Base-by-base conservation (phyloP, 2,113 vertebrate genomes). In the Leucopsar rothschildi region DNA sequence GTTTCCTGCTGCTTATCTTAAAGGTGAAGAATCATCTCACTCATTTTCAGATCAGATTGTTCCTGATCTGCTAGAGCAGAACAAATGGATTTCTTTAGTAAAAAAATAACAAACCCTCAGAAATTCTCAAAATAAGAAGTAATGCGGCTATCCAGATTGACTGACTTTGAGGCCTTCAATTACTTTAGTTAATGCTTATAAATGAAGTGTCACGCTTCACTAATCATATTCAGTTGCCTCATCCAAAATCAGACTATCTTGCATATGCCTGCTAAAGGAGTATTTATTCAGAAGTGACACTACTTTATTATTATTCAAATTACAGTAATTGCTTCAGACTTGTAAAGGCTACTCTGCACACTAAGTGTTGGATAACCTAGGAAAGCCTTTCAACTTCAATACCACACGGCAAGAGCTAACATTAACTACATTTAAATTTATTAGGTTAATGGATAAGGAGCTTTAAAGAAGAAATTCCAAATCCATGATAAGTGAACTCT, bases 361-460 rank as follows among this genome's bases (percentile, higher is more conserved):
- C 12, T 39, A 76, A 68, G 55, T 37, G 13, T 14, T 45, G 44
- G 52, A 64, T 56, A 90, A 90, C 39, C 57, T 50, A 64, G 13
- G 45, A 86, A 94, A 88, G 45, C 17, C 68, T 81, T 94, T 76
- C 42, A 52, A 71, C 39, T 86, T 88, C 52, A 86, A 63, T 27
- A 75, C 22, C n/a, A 76, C 14, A 7, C 0, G 0, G 44, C 40
- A 91, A 59, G 78, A 82, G 23, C 53, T 60, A 82, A 82, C 22
- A 69, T 50, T 76, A 95, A 92, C 80, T 23, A 83, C 15, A 78
- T 60, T 68, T 88, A 40, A 90, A 93, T 94, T 83, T 90, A 59
- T 90, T 37, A 83, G 28, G 52, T 47, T 91, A 96, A 86, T 44
- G 45, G 68, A 47, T 66, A 86, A 82, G 45, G 57, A 91, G 55